Base-by-base conservation (phyloP, 1,140 invertebrate species). In the Ostrea edulis region DNA sequence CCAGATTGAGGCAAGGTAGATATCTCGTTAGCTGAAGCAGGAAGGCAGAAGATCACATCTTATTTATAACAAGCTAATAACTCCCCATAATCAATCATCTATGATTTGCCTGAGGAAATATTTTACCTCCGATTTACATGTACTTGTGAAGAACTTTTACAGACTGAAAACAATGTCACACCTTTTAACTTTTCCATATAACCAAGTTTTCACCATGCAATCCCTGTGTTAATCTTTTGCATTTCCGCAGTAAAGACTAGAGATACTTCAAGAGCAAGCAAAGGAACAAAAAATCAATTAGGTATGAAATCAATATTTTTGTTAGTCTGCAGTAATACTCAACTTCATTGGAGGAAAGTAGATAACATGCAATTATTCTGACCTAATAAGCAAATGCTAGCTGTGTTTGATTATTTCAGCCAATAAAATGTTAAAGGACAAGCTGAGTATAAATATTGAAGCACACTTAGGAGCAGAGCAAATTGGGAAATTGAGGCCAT, bases 221-320 rank as follows among this genome's bases (percentile, higher is more conserved):
- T 55, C 54, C 17, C n/a, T n/a, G n/a, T n/a, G n/a, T n/a, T n/a
- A n/a, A n/a, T n/a, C n/a, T n/a, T 62, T 17, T 62, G 17, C 55
- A 20, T 62, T 62, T 20, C 20, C 5, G 5, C 35, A 62, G 7
- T 62, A 20, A 62, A n/a, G 17, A 3, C 55, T 62, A 17, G 2
- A 62, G 55, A 62, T 77, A 35, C 29, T 35, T 77, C 12, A 25
- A 77, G 68, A 29, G 29, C 25, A 1, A 77, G 68, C 25, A 77
- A 77, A 77, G 68, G 25, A 35, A 25, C 22, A 77, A 77, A 77
- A 77, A 77, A 77, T 77, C 68, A 77, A 77, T 77, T 77, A 29
- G 29, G 22, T 35, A 77, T 44, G 35, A 44, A 44, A 25, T 77
- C 68, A 77, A 77, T 77, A 77, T 35, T 77, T 77, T 77, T 11